Evolutionary conservation across 92 coral and sea anemone species (phyloP), one percentile per base, ranked within the genome.

Genomic region (Umimayanthus kanabou): DNA sequence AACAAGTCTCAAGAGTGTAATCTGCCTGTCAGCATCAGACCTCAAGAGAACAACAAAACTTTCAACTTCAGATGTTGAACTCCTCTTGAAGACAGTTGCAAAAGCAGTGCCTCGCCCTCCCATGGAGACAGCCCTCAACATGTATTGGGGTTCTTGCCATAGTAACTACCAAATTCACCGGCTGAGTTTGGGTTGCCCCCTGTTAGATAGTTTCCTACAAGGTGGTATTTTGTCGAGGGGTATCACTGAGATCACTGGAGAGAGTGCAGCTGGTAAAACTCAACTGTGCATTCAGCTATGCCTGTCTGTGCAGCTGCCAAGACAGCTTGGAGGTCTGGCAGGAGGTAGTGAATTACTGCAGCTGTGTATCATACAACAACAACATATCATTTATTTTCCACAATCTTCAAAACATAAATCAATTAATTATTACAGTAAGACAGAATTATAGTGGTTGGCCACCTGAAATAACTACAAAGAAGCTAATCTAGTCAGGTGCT

Each of bases 211-310:
- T 25, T 86, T 86, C 20, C 92, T 97, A 3, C 85, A 84, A 50
- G 98, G 99, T 57, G 99, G 99, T 26, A 89, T 97, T 70, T 86
- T 93, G 58, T 92, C 91, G 22, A 90, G 88, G 40, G 97, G 98
- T 1, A 90, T 97, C 66, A 97, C 99, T 29, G 99, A 97, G 85
- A 89, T 97, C 18, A 92, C 94, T 40, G 99, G 99, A 18, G 97
- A 92, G 77, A 97, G 99, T 89, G 94, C 96, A 9, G 91, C 95
- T 57, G 99, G 99, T 23, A 97, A 97, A 79, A 97, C 99, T 29
- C 99, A 97, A 88, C 73, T 95, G 25, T 97, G 98, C 85, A 86
- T 97, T 29, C 99, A 97, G 88, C 85, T 97, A 22, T 97, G 98
- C 57, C 85, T 97, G 76, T 85, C 97, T 20, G 99, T 97, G 74